phyloP scores from a whole-genome alignment of 2,113 vertebrate genomes.

The Coregonus clupeaformis region DNA sequence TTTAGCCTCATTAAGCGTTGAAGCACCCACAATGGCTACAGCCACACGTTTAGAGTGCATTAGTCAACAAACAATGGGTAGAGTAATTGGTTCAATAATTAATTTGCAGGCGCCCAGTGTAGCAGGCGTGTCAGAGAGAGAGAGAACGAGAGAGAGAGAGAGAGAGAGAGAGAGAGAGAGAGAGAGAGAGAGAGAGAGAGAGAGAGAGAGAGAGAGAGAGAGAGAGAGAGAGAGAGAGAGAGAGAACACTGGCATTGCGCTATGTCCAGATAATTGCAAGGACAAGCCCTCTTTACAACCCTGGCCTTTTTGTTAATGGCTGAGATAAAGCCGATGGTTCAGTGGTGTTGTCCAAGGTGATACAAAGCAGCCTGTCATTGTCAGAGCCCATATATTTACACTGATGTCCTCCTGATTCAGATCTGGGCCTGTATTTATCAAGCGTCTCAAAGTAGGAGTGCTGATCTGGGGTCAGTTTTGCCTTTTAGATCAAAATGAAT shows the following conservation, averaged over 20 bases:
- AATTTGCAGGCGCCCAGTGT: constrained; percentile 26
- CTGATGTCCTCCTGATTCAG: not conserved
- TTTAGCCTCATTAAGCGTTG: not conserved
- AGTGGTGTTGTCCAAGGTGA: not conserved
- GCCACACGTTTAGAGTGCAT: constrained; percentile 27
- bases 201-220: too few species aligned
- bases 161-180: too few species aligned
- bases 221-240: too few species aligned
- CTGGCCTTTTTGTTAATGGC: not conserved
- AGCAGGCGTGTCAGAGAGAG: not conserved
- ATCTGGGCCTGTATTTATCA: not conserved
- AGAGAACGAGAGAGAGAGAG: too few species aligned
- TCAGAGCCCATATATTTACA: not conserved
- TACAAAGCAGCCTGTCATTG: not conserved
- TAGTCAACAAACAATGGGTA: constrained; percentile 40
- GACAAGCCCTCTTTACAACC: not conserved
- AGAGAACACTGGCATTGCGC: too few species aligned
- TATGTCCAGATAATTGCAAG: too few species aligned
- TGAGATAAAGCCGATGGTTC: not conserved
- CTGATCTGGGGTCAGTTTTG: too few species aligned
- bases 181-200: too few species aligned
- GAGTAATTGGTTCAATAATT: constrained; percentile 46
- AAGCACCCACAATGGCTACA: not conserved
- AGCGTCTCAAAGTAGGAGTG: too few species aligned
- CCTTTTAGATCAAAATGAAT: too few species aligned